Evolutionary conservation across 2,888 invertebrate species (phyloP).

Genomic region (Leucoptera coffeella): DNA sequence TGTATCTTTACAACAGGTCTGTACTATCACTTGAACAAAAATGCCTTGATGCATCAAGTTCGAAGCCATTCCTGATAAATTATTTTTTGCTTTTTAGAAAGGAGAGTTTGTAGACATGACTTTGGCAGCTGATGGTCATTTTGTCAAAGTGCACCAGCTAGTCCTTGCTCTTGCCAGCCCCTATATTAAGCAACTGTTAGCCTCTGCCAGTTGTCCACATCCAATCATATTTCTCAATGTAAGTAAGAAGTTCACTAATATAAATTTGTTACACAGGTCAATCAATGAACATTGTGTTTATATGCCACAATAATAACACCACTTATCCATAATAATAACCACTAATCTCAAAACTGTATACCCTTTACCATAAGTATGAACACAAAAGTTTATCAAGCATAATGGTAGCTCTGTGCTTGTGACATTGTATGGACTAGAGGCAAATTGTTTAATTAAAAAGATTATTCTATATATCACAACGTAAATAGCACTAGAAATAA

Average conservation of each 20-base stretch:
- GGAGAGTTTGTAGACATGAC: conserved; percentile 47
- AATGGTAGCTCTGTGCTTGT: too few species aligned
- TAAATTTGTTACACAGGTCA: background rate
- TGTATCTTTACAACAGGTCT: conserved; percentile 2
- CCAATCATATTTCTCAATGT: conserved; percentile 42
- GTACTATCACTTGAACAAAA: background rate
- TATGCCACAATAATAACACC: background rate
- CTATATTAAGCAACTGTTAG: conserved; percentile 32
- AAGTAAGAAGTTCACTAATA: conserved; percentile 9
- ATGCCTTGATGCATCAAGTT: background rate
- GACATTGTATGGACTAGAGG: too few species aligned
- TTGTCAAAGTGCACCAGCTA: conserved; percentile 40
- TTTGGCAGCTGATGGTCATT: conserved; percentile 36
- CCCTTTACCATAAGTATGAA: too few species aligned
- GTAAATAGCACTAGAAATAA: background rate
- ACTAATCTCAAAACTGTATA: too few species aligned
- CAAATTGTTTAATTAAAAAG: background rate
- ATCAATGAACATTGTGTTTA: background rate
- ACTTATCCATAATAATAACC: too few species aligned
- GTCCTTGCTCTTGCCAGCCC: conserved; percentile 40
- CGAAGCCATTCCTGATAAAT: background rate
- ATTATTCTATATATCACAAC: background rate
- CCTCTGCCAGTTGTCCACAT: conserved; percentile 27
- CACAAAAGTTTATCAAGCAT: too few species aligned
- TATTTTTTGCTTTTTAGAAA: conserved; percentile 17